Evolutionary conservation across 2,888 invertebrate genomes (phyloP), one percentile per base, ranked within the genome.

Genomic region (Caenorhabditis uteleia): DNA sequence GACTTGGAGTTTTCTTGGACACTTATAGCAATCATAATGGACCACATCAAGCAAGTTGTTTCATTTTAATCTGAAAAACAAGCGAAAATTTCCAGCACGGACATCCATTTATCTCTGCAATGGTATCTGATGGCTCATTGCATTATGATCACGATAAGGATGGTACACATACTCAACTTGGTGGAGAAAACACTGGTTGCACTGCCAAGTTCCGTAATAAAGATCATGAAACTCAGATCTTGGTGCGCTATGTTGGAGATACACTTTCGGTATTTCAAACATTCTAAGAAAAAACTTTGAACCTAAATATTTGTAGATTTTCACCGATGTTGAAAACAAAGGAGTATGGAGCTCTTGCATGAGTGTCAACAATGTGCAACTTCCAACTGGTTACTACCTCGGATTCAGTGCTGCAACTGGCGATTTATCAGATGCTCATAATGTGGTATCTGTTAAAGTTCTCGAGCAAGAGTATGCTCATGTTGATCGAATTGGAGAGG

Each of bases 11-110:
- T 33, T 91, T 98, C 83, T 85, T 98, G 64, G 98, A 99, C 82
- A 98, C 98, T 0, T 99, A 98, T 84, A 95, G 94, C 85, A 99
- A 99, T 85, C 95, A 98, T 81, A 97, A 98, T 87, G 97, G 95
- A 5, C 92, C 92, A 18, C 97, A 98, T 84, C 94, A 94, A 87
- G 95, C 95, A 86, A 88, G 90, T 86, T 26, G 16, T 44, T 20
- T 27, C 16, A 10, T 20, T 18, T 2, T 20, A 38, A 16, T 43
- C 12, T 38, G 5, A 7, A n/a, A 29, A 16, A 8, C 3, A 29
- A 5, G 10, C 8, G 4, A 33, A 20, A 14, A 16, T 26, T 26
- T 82, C 12, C 85, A 95, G 95, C 97, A 97, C 85, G 91, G 92
- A 83, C 97, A 98, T 87, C 98, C 98, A 0, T 99, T 92, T 85